Conservation (phyloP, 1,140 invertebrate genomes). For the Anastrepha ludens region DNA sequence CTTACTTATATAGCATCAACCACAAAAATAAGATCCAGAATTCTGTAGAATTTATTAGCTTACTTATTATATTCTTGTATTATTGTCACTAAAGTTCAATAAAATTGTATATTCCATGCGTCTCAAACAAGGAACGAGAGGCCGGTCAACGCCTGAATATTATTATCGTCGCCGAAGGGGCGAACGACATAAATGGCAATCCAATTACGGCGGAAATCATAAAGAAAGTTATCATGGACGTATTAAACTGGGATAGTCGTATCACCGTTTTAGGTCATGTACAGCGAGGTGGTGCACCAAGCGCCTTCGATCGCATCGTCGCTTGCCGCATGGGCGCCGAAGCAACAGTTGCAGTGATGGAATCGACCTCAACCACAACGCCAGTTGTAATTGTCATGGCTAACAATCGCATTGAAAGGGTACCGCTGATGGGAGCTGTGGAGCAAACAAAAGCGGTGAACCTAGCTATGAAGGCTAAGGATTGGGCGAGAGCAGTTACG, state of each 20-base stretch:
- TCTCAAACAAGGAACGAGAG: conserved; percentile 82
- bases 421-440: conserved; percentile 97
- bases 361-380: conserved; percentile 90
- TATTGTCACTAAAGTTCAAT: too few species aligned
- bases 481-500: conserved; percentile 94
- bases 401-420: conserved; percentile 96
- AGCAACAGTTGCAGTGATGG: conserved; percentile 96
- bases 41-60: too few species aligned
- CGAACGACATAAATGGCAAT: conserved; percentile 92
- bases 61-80: too few species aligned
- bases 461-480: conserved; percentile 88
- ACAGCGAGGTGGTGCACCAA: conserved; percentile 91
- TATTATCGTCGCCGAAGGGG: conserved; percentile 97
- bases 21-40: too few species aligned
- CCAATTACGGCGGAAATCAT: conserved; percentile 94
- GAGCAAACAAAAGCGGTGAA: conserved; percentile 92
- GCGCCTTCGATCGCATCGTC: conserved; percentile 75
- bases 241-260: conserved; percentile 94
- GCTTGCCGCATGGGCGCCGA: conserved; percentile 92
- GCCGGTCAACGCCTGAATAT: conserved; percentile 96
- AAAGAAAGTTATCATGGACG: conserved; percentile 88
- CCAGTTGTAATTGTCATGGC: conserved; percentile 95
- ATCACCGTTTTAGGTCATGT: conserved; percentile 95
- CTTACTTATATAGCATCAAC: too few species aligned
- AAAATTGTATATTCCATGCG: too few species aligned